Evolutionary conservation across 2,888 invertebrate genomes (phyloP).

Genomic region (Altica lythri): DNA sequence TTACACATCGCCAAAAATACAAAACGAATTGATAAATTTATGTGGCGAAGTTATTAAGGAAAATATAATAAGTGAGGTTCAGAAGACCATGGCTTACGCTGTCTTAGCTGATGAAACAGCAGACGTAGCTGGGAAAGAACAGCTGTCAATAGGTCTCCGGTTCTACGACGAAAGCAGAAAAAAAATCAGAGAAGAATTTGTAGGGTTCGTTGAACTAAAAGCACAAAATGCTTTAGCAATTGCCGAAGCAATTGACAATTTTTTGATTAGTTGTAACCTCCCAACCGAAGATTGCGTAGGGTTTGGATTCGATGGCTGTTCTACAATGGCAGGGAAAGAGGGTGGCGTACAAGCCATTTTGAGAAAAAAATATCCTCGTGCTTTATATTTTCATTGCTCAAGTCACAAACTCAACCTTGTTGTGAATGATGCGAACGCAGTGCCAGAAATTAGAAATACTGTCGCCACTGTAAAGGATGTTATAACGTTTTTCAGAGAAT

Average conservation of each 20-base stretch:
- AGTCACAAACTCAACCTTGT: slow-evolving; percentile 12
- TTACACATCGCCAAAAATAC: slow-evolving; percentile 28
- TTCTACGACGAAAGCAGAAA: background rate
- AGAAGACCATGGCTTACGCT: slow-evolving; percentile 24
- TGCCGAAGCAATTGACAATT: slow-evolving; percentile 9
- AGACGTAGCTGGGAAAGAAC: slow-evolving; percentile 35
- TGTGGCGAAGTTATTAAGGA: slow-evolving; percentile 31
- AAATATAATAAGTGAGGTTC: background rate
- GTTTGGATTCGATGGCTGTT: background rate
- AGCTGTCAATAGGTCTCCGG: background rate
- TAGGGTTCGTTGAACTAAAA: slow-evolving; percentile 26
- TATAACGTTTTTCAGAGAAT: slow-evolving; percentile 36
- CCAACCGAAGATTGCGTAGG: background rate
- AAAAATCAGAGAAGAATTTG: slow-evolving; percentile 28
- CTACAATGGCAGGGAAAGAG: background rate
- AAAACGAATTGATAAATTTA: slow-evolving; percentile 38
- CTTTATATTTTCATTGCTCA: slow-evolving; percentile 14
- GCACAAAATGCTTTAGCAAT: slow-evolving; percentile 19
- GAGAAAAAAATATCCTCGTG: slow-evolving; percentile 23
- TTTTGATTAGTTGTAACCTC: background rate
- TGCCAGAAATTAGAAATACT: slow-evolving; percentile 17
- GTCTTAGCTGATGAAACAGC: slow-evolving; percentile 44
- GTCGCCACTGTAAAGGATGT: slow-evolving; percentile 17
- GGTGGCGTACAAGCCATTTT: slow-evolving; percentile 1
- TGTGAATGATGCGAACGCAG: slow-evolving; percentile 13